Base-by-base conservation (phyloP, 2,888 invertebrate species). In the Latrodectus elegans region DNA sequence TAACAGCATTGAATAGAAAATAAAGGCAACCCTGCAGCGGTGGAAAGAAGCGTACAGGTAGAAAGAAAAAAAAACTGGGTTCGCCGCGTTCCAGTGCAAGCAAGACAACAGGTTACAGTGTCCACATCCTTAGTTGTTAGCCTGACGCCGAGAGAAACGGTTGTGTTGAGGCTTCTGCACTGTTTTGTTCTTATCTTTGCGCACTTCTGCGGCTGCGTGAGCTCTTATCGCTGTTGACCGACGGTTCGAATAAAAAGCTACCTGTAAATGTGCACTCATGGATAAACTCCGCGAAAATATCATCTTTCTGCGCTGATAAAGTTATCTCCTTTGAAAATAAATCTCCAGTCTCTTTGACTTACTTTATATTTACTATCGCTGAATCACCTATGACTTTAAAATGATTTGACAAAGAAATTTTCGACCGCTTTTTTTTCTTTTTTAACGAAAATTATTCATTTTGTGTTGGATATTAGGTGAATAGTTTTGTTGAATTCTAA, bases 81-180 rank as follows among this genome's bases (percentile, higher is more conserved):
- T 78, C 87, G 73, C 73, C 70, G 73, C 78, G 74, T 78, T 77
- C 82, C 82, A 70, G 14, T 15, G 82, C 67, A 73, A 60, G 78
- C 87, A 87, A 83, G 87, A 88, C 82, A 78, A 76, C 87, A 88
- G 87, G 82, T 88, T 83, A 71, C 26, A 77, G 87, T 82, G 65
- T 87, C 77, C 81, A 17, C 76, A 73, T 81, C 67, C 81, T 60
- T 11, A 60, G 12, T 60, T 60, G 60, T 60, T 60, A 15, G 12
- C 60, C 60, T 60, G 60, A 15, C n/a, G 12, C n/a, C 1, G 11
- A 60, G n/a, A 12, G 67, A 17, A 17, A 10, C 60, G 22, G 67
- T 17, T 67, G 67, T n/a, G 17, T 17, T 6, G 4, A 6, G 1
- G 12, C 11, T 26, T 17, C 67, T 68, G 67, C 22, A n/a, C 64